phyloP scores from a whole-genome alignment of 92 coral and sea anemone genomes.

The Palythoa grandis region DNA sequence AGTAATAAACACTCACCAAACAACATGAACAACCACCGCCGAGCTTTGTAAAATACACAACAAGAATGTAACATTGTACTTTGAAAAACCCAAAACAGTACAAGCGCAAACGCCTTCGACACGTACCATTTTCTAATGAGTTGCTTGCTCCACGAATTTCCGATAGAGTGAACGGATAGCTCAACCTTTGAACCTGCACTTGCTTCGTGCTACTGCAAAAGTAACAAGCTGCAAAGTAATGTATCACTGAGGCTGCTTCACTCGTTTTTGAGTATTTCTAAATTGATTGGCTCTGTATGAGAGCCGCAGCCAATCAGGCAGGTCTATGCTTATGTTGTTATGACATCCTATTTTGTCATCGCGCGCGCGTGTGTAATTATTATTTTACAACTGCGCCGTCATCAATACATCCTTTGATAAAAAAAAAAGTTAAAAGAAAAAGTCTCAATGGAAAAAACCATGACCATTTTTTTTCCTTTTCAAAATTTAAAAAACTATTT shows the following conservation, averaged over 20 bases:
- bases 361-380: neutral
- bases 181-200: neutral
- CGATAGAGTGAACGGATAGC: neutral
- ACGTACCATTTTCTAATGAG: neutral
- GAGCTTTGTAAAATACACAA: no score
- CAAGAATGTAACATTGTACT: no score
- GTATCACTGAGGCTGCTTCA: neutral
- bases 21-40: no score
- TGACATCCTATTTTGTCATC: neutral
- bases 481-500: neutral
- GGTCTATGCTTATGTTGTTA: constrained; percentile 13
- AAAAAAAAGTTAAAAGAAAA: neutral
- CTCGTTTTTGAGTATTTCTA: neutral
- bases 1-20: no score
- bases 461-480: neutral
- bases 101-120: neutral
- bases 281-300: constrained; percentile 6
- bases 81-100: neutral
- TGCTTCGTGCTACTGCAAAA: neutral
- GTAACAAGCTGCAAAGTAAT: neutral
- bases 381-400: neutral
- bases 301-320: constrained; percentile 18
- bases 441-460: neutral
- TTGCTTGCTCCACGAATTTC: neutral
- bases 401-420: neutral